Conservation (phyloP, 2,888 invertebrate genomes). For the Cataglyphis rosenhaueri region DNA sequence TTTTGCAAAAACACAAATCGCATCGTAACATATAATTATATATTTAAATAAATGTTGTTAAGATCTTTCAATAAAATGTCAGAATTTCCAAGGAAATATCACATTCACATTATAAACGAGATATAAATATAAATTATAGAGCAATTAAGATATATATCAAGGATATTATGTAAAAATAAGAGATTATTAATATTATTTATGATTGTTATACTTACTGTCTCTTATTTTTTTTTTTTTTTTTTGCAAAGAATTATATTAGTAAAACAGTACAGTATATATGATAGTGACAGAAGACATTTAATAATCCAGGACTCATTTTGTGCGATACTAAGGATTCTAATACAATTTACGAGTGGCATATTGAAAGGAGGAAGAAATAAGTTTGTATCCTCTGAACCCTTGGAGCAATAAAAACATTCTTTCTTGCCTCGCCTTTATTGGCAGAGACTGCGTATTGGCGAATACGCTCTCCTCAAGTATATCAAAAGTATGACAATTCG, state of each 20-base stretch:
- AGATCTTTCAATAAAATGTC: not conserved
- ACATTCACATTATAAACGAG: not conserved
- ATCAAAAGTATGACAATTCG: not conserved
- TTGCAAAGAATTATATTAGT: slow-evolving; percentile 44
- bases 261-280: slow-evolving; percentile 1
- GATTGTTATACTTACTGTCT: not conserved
- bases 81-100: not conserved
- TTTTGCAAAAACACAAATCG: not conserved
- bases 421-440: slow-evolving; percentile 64
- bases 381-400: slow-evolving; percentile 61
- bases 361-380: slow-evolving; percentile 63
- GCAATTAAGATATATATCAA: slow-evolving; percentile 35
- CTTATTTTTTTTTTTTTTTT: slow-evolving; percentile 43
- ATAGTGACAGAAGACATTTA: slow-evolving; percentile 11
- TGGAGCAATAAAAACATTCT: slow-evolving; percentile 68
- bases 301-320: slow-evolving; percentile 52
- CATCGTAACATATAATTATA: not conserved
- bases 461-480: slow-evolving; percentile 62
- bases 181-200: slow-evolving; percentile 27
- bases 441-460: slow-evolving; percentile 69
- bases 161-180: not conserved
- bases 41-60: not conserved
- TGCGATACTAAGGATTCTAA: slow-evolving; percentile 32
- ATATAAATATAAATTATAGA: not conserved
- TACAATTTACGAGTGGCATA: slow-evolving; percentile 64